Evolutionary conservation across 1,140 invertebrate species (phyloP).

Genomic region (Lordiphosa stackelbergi): DNA sequence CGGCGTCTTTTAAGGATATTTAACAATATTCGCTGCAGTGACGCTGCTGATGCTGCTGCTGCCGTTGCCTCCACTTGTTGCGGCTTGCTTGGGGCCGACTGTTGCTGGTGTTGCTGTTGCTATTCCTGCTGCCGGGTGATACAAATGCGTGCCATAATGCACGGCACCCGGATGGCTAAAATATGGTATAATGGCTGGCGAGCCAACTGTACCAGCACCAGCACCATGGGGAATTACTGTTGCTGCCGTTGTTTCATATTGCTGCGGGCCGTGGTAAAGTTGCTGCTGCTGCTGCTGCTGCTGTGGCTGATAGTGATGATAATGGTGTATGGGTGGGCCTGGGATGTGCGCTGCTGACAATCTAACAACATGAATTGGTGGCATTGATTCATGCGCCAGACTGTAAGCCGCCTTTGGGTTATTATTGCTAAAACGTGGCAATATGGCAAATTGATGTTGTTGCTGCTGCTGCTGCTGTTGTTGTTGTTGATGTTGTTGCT

Average conservation of each 20-base stretch:
- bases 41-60: slow-evolving; percentile 43
- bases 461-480: slow-evolving; percentile 50
- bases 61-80: slow-evolving; percentile 5
- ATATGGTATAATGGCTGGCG: slow-evolving; percentile 61
- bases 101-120: slow-evolving; percentile 33
- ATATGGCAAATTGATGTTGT: slow-evolving; percentile 64
- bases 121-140: slow-evolving; percentile 45
- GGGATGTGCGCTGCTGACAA: slow-evolving; percentile 48
- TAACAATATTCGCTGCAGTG: slow-evolving; percentile 52
- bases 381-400: slow-evolving; percentile 49
- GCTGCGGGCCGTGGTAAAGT: slow-evolving; percentile 31
- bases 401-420: slow-evolving; percentile 56
- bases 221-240: slow-evolving; percentile 8
- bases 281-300: slow-evolving; percentile 26
- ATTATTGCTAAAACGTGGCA: slow-evolving; percentile 68
- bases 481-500: slow-evolving; percentile 35
- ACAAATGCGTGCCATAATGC: slow-evolving; percentile 69
- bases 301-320: slow-evolving; percentile 46
- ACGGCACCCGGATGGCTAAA: slow-evolving; percentile 69
- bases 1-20: slow-evolving; percentile 56
- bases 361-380: slow-evolving; percentile 60
- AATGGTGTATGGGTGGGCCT: slow-evolving; percentile 49
- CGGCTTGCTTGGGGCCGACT: slow-evolving; percentile 8
- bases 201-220: slow-evolving; percentile 19
- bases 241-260: slow-evolving; percentile 12